Base-by-base conservation (phyloP, 2,888 invertebrate genomes). In the Teleiodes luculella region DNA sequence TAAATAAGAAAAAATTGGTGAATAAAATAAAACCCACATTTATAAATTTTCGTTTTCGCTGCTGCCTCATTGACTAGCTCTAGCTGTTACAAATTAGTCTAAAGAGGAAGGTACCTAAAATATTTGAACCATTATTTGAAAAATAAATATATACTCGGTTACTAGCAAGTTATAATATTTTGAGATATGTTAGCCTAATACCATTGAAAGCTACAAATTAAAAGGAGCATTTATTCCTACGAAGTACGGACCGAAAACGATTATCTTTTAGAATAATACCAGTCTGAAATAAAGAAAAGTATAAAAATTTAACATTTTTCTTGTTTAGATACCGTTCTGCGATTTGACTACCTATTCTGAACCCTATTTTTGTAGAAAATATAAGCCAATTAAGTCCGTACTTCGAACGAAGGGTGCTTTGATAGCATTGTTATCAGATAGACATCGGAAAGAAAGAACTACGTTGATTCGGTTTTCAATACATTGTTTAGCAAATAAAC, bases 181-280 rank as follows among this genome's bases (percentile, higher is more conserved):
- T 11, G 36, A 43, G 16, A 36, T 36, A 20, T n/a, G 43, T 52
- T 43, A 52, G 52, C 52, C 43, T 43, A 52, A 14, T 43, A 48
- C 48, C 48, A 48, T n/a, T 20, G 35, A 48, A 48, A 48, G 48
- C 48, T 35, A 13, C 3, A 14, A 46, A 24, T 43, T 10, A 20
- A 35, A 18, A 31, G 48, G 20, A 35, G 48, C 35, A 20, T 24
- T n/a, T 5, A 13, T 43, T 28, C 43, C 13, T 28, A 28, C 43
- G 43, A 28, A 43, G 43, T 43, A 43, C 43, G 43, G 43, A 43
- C 28, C 3, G 7, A 20, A 5, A 5, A 18, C 16, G 18, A 8
- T 6, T 7, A 16, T 24, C 24, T 8, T 6, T 39, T 39, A 16
- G 16, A 18, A 39, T 24, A 24, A n/a, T n/a, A n/a, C n/a, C n/a